Evolutionary conservation across 2,113 vertebrate species (phyloP), one percentile per base, ranked within the genome.

Genomic region (Ptychochromis oligacanthus): DNA sequence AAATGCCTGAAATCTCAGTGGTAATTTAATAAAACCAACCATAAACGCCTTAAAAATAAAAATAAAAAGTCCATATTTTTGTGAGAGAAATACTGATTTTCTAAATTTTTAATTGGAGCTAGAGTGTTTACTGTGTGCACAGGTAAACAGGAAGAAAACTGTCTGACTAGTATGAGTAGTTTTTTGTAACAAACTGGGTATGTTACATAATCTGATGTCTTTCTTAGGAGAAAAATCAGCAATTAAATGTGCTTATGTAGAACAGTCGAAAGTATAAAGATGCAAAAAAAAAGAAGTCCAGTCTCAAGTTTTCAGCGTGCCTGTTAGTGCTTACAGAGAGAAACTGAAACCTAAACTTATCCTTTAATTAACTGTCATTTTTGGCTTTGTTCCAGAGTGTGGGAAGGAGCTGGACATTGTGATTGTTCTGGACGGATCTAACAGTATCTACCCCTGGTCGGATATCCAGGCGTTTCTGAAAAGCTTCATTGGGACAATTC

Each of bases 361-460:
- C 10, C 24, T 67, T 31, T 34, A 34, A 54, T 49, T 36, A 40
- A 52, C 17, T 78, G 2, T 40, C 6, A 13, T 26, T 38, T 62
- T 20, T 74, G 55, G 2, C 87, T 83, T 20, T 93, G 6, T 96
- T 96, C 9, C 93, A 99, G 98, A 96, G 5, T 99, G 98, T 89
- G 92, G 92, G 24, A 97, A 95, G 52, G 96, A 97, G 55, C 65
- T 99, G 93, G 98, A 99, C 67, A 97, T 99, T 0, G 96, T 99
- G 80, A 97, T 99, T 2, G 97, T 99, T 24, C 95, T 99, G 6
- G 98, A 99, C 79, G 98, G 98, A 4, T 99, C 98, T 17, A 99
- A 99, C 93, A 99, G 98, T 59, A 99, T 99, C 92, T 99, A 97
- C 79, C 98, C 98, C 3, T 99, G 98, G 98, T 46, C 89, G 0